Evolutionary conservation across 2,113 vertebrate genomes (phyloP), one percentile per base, ranked within the genome.

Genomic region (Sander lucioperca): DNA sequence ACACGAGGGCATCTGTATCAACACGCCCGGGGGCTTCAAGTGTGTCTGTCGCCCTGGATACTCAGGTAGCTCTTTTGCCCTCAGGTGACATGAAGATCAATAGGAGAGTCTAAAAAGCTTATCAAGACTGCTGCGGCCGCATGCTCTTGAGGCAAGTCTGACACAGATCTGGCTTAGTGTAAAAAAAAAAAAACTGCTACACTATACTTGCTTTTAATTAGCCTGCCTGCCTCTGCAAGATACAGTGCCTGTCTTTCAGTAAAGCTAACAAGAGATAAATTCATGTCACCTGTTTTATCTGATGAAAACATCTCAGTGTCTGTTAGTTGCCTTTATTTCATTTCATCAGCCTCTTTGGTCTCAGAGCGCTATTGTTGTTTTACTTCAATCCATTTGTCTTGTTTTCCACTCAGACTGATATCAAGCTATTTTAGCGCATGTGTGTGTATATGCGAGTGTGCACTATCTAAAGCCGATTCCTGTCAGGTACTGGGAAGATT

Each of bases 11-110:
- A 94, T 93, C 85, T 96, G 95, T 87, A 88, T 95, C 92, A 97
- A 95, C 89, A 94, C 82, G 2, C 94, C 93, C n/a, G 94, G 93
- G 74, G 94, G 94, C 78, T 96, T 97, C 75, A 36, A 1, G 53
- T 97, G 96, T 86, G 77, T 92, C 80, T 97, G 96, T 92, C 79
- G 30, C 33, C 91, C 93, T 72, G 96, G 96, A 91, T 96, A 95
- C 91, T 94, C 94, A 97, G 96, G 96, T 98, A 96, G 64, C 74
- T 78, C 79, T 76, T 2, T 21, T 30, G n/a, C 74, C 91, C 88
- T 84, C 33, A 47, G 74, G 87, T 86, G 83, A 95, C 93, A 85
- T 23, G 65, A 80, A 79, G 93, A 95, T 95, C 94, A 92, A 94
- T 95, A 90, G 25, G 70, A 90, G 91, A 88, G 91, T 83, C 88